Conservation (phyloP, 2,797 vertebrate species). For the Poecilia picta region DNA sequence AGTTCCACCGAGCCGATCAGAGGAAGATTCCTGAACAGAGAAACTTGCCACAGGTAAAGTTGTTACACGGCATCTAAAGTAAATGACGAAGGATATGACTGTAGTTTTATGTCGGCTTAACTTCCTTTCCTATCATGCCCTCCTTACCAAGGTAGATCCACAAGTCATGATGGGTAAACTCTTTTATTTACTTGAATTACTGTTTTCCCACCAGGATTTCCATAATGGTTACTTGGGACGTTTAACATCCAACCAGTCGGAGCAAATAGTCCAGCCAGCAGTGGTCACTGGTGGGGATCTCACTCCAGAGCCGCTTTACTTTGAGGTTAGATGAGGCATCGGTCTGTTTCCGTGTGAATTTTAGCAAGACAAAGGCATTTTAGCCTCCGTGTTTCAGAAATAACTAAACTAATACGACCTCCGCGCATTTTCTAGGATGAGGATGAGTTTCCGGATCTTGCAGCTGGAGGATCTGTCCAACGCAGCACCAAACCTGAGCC, state of each 20-base stretch:
- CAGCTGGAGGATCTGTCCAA: constrained; percentile 78
- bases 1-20: constrained; percentile 85
- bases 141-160: not conserved
- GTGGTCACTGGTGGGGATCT: constrained; percentile 79
- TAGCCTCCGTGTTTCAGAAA: not conserved
- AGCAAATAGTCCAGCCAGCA: constrained; percentile 83
- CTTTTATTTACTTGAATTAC: not conserved
- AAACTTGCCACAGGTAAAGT: constrained; percentile 86
- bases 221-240: constrained; percentile 84
- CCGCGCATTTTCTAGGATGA: constrained; percentile 84
- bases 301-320: constrained; percentile 90
- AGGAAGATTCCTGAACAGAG: constrained; percentile 88
- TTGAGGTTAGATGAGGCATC: constrained; percentile 83
- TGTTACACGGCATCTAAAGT: not conserved
- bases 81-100: not conserved
- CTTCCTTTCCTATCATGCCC: not conserved
- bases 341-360: not conserved
- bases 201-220: constrained; percentile 66
- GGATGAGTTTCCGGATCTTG: constrained; percentile 92
- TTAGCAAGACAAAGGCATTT: not conserved
- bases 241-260: constrained; percentile 83
- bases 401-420: constrained; percentile 4
- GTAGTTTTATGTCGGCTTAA: not conserved
- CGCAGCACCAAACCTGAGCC: constrained; percentile 83
- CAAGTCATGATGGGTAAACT: not conserved